Evolutionary conservation across 92 coral and sea anemone species (phyloP).

Genomic region (Siderastrea radians): DNA sequence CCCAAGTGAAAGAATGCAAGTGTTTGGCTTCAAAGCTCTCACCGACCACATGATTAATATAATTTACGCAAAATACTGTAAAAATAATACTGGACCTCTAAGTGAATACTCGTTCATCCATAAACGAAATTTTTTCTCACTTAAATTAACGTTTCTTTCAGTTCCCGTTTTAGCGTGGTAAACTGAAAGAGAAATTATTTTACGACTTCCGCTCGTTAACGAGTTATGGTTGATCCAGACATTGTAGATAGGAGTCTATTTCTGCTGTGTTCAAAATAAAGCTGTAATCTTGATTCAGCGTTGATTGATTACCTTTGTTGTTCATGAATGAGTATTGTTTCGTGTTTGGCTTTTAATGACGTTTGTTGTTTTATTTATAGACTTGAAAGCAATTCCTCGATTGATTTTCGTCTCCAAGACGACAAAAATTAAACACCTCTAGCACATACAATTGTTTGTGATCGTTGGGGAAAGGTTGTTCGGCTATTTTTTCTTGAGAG

Average conservation of each 20-base stretch:
- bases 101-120: neutral
- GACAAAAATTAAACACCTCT: neutral
- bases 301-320: neutral
- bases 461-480: neutral
- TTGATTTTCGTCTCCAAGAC: neutral
- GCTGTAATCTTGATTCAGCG: neutral
- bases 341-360: neutral
- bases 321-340: constrained; percentile 7
- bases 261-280: neutral
- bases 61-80: neutral
- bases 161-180: neutral
- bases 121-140: neutral
- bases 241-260: neutral
- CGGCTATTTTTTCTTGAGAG: too few relatives aligned
- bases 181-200: neutral
- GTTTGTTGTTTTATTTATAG: constrained; percentile 14
- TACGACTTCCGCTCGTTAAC: neutral
- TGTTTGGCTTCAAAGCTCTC: neutral
- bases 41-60: neutral
- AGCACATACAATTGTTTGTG: neutral
- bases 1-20: neutral
- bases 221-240: neutral
- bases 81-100: neutral
- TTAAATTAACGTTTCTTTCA: neutral
- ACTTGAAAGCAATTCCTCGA: neutral